Conservation (phyloP, 2,888 invertebrate genomes). For the Subacronicta megacephala region DNA sequence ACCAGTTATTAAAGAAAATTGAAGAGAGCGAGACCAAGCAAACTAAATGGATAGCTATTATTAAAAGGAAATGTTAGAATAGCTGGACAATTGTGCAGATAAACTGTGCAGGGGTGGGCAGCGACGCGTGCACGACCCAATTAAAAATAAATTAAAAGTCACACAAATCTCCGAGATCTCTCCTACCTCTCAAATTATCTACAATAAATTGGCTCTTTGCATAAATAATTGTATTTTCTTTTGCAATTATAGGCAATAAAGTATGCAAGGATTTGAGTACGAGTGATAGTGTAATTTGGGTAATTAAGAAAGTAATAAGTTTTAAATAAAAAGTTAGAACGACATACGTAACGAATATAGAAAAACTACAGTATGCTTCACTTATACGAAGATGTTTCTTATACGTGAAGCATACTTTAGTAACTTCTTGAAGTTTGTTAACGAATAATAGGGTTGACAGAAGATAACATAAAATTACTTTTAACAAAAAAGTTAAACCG, state of each 20-base stretch:
- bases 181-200: conserved; percentile 25
- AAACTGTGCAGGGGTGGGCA: conserved; percentile 26
- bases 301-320: no score
- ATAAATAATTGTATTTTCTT: conserved; percentile 21
- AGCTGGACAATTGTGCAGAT: conserved; percentile 26
- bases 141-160: conserved; percentile 54
- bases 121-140: conserved; percentile 34
- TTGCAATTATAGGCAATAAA: conserved; percentile 9
- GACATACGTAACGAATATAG: no score
- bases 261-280: no score
- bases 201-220: conserved; percentile 23
- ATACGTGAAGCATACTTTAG: no score
- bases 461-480: no score
- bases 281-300: no score
- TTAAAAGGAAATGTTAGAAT: conserved; percentile 17
- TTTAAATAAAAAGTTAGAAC: no score
- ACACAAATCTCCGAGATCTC: conserved; percentile 31
- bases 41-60: conserved; percentile 13
- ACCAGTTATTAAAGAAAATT: conserved; percentile 12
- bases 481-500: no score
- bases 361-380: no score
- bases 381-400: no score
- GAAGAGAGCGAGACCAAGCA: not conserved
- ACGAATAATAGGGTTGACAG: no score
- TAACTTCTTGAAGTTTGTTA: no score